These are phyloP conservation scores for Todiramphus saurophagus DNA, from an alignment of 2,113 vertebrate genomes.

Conservation along the genomic window DNA sequence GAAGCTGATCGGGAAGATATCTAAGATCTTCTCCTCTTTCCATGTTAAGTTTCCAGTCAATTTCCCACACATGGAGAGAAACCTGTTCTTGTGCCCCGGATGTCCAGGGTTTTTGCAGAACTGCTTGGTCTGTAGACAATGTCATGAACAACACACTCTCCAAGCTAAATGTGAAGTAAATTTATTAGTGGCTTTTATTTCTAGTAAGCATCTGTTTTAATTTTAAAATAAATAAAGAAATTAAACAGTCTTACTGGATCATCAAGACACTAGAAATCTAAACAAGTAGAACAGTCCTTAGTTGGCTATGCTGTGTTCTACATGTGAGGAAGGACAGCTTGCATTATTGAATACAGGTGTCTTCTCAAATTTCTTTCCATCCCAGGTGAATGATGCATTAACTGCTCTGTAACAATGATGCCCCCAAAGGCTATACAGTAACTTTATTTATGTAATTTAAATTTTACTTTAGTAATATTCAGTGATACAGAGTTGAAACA, in stretches of 20 bases:
- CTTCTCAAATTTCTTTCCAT: neutral
- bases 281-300: neutral
- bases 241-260: neutral
- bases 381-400: neutral
- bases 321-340: neutral
- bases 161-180: neutral
- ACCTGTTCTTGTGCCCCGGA: neutral
- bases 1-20: neutral
- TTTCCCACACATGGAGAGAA: neutral
- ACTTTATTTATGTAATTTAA: neutral
- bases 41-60: neutral
- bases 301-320: neutral
- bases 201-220: neutral
- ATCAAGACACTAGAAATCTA: neutral
- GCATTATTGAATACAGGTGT: fast-evolving
- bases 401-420: neutral
- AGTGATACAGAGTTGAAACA: neutral
- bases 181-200: neutral
- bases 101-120: neutral
- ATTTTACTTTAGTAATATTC: neutral
- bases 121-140: neutral
- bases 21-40: neutral
- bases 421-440: neutral
- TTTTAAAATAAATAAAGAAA: neutral
- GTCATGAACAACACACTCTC: neutral